A percentile compares a stretch with the other conserved stretches of the same genome.
phyloP scores from a whole-genome alignment of 2,797 vertebrate genomes.

The Borostomias antarcticus region DNA sequence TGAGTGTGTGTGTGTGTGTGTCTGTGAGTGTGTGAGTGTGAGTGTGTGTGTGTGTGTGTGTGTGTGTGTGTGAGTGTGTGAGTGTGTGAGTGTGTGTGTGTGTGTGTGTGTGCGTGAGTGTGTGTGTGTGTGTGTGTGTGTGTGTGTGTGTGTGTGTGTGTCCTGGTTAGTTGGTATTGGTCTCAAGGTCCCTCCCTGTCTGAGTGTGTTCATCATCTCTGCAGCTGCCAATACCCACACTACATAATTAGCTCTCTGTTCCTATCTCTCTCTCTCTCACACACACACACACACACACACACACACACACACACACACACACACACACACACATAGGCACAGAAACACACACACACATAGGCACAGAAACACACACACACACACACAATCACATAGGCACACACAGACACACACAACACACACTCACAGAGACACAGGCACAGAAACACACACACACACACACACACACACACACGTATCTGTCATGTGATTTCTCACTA shows the following conservation, averaged over 20 bases:
- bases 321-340: background rate
- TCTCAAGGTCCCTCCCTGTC: slow-evolving; percentile 1
- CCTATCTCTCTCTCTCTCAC: background rate
- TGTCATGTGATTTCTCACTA: background rate
- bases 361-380: background rate
- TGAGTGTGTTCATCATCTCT: slow-evolving; percentile 1
- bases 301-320: background rate
- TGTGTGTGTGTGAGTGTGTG: background rate
- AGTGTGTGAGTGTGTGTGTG: background rate
- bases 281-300: background rate
- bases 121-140: background rate
- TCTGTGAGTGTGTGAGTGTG: background rate
- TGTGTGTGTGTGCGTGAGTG: background rate
- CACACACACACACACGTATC: background rate
- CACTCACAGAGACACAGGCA: background rate
- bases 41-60: background rate
- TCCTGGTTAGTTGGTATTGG: background rate
- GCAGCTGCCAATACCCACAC: slow-evolving; percentile 1
- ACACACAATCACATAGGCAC: background rate
- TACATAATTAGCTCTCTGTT: slow-evolving; percentile 21
- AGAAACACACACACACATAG: no score
- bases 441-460: background rate
- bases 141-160: background rate
- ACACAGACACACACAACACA: background rate
- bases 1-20: background rate